Evolutionary conservation across 2,113 vertebrate genomes (phyloP).

Genomic region (human (Homo sapiens)): GRCh38 chr15:67893001-67893500

Average conservation of each 20-base stretch:
- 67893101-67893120: not conserved
- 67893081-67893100: not conserved
- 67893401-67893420: not conserved
- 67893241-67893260: not conserved
- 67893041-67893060: not conserved
- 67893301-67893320: not conserved
- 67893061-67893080: not conserved
- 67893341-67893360: not conserved
- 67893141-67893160: not conserved
- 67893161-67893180: not conserved
- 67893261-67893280: not conserved
- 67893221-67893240: not conserved
- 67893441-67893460: too few species aligned
- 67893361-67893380: not conserved
- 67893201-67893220: not conserved
- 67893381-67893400: not conserved
- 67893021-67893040: not conserved
- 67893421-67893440: too few species aligned
- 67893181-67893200: not conserved
- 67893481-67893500: too few species aligned
- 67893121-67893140: not conserved
- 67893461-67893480: too few species aligned
- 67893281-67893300: not conserved
- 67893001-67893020: not conserved
- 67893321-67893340: not conserved